Conservation (phyloP, 2,113 vertebrate genomes). For the Aspidoscelis tigris region DNA sequence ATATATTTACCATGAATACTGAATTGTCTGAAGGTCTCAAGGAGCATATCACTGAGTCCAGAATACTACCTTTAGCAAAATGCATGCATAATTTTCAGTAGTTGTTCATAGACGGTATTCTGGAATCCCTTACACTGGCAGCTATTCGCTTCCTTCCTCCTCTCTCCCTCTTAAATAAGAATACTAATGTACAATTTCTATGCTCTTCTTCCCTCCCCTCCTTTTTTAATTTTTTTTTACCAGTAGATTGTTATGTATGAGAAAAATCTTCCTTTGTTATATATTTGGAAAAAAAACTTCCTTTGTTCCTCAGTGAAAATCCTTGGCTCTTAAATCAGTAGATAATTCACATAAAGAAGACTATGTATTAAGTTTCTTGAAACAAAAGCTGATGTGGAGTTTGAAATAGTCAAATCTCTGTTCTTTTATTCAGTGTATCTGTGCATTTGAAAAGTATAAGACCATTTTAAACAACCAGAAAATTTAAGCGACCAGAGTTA, state of each 20-base stretch:
- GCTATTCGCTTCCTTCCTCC: background rate
- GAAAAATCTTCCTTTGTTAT: slow-evolving; percentile 35
- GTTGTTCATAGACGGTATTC: slow-evolving; percentile 55
- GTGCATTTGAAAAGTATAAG: too few species aligned
- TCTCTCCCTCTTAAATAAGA: slow-evolving; percentile 3
- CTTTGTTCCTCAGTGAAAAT: slow-evolving; percentile 5
- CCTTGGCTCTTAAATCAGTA: slow-evolving; percentile 34
- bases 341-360: slow-evolving; percentile 36
- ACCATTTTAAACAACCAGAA: background rate
- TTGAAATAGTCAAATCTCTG: slow-evolving; percentile 31
- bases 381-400: background rate
- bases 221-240: slow-evolving; percentile 21
- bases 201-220: slow-evolving; percentile 9
- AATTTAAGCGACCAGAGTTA: background rate
- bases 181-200: slow-evolving; percentile 17
- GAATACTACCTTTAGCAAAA: slow-evolving; percentile 76
- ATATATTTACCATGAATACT: slow-evolving; percentile 77
- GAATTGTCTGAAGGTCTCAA: slow-evolving; percentile 66
- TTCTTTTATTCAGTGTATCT: slow-evolving; percentile 25
- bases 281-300: background rate
- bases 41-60: slow-evolving; percentile 72
- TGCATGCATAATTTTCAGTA: slow-evolving; percentile 73
- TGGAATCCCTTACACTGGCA: slow-evolving; percentile 45
- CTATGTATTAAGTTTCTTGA: background rate
- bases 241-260: background rate